Percentiles rank a stretch among this genome's conserved stretches.
phyloP scores from a whole-genome alignment of 1,140 invertebrate genomes.

The Thereuonema tuberculata region DNA sequence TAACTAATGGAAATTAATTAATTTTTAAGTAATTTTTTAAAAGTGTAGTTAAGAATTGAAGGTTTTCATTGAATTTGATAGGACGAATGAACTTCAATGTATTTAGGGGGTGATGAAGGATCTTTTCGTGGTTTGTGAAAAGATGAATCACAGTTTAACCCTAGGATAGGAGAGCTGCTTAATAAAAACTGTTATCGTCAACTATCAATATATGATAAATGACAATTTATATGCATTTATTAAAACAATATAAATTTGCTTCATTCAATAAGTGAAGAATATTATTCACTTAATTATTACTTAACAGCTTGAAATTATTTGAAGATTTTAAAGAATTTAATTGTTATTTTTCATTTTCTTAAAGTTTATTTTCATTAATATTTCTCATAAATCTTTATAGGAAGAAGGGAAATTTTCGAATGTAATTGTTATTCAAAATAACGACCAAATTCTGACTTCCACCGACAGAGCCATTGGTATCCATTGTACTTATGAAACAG shows the following conservation, averaged over 20 bases:
- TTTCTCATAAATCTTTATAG: background rate
- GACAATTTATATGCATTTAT: too few relatives aligned
- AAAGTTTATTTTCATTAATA: background rate
- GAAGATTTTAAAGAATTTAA: background rate
- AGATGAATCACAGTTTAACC: too few relatives aligned
- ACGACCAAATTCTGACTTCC: conserved; percentile 19
- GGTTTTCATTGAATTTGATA: too few relatives aligned
- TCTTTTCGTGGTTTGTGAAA: too few relatives aligned
- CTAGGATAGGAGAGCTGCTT: too few relatives aligned
- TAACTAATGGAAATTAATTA: background rate
- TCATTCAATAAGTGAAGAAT: background rate
- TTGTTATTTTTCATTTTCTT: background rate
- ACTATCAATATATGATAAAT: too few relatives aligned
- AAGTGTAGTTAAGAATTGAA: too few relatives aligned
- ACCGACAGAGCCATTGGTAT: conserved; percentile 21
- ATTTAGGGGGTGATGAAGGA: too few relatives aligned
- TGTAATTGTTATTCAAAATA: conserved; percentile 20
- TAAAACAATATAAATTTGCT: background rate
- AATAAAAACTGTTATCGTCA: too few relatives aligned
- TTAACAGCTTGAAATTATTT: background rate
- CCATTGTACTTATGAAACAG: conserved; percentile 19
- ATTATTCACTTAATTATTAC: background rate
- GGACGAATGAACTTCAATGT: too few relatives aligned
- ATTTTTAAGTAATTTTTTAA: background rate
- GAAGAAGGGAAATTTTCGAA: conserved; percentile 21